phyloP scores from a whole-genome alignment of 2,888 invertebrate species.

The Dicyrtomina minuta region DNA sequence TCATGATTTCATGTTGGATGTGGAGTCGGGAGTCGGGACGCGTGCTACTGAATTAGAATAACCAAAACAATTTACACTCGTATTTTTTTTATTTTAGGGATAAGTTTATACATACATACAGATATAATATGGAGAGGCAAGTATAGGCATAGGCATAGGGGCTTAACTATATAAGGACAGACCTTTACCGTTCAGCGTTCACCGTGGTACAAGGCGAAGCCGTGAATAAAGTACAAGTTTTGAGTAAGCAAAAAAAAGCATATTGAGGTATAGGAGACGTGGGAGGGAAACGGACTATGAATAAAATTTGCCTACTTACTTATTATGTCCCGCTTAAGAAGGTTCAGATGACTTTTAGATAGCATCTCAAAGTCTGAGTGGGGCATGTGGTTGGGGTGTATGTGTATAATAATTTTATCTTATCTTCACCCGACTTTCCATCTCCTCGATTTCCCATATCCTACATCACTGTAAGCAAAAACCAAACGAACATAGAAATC shows the following conservation, averaged over 20 bases:
- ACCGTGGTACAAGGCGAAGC: too few species aligned
- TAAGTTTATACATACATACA: neutral
- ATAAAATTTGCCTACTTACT: slow-evolving; percentile 15
- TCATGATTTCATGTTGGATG: slow-evolving; percentile 35
- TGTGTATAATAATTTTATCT: slow-evolving; percentile 9
- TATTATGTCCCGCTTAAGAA: neutral
- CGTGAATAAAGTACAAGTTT: too few species aligned
- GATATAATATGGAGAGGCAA: slow-evolving; percentile 3
- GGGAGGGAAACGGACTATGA: neutral
- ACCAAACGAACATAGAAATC: too few species aligned
- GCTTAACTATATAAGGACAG: neutral
- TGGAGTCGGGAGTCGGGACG: slow-evolving; percentile 19
- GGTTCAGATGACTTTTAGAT: too few species aligned
- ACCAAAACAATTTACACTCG: slow-evolving; percentile 28
- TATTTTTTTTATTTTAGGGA: neutral
- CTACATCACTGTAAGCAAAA: too few species aligned
- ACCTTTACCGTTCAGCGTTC: too few species aligned
- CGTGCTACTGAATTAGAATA: slow-evolving; percentile 31
- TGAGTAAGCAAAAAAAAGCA: too few species aligned
- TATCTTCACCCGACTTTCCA: neutral
- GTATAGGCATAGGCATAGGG: neutral
- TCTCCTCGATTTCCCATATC: too few species aligned
- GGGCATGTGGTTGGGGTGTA: too few species aligned
- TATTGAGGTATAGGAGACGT: too few species aligned
- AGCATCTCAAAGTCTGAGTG: too few species aligned